phyloP scores from a whole-genome alignment of 2,113 vertebrate genomes.

The Nibea albiflora region DNA sequence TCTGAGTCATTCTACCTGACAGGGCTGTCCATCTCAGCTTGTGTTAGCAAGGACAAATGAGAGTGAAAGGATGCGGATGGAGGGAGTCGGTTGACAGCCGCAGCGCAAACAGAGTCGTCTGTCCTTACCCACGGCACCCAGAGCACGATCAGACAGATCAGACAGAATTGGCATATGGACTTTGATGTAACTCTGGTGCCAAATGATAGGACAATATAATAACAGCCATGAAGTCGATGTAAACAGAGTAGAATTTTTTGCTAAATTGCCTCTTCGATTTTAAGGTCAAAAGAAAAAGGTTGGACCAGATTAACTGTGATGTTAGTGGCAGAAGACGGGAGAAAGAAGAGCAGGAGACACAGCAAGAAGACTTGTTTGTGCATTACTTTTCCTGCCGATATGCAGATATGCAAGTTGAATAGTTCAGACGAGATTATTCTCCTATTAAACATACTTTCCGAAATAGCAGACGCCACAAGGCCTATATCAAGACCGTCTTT shows the following conservation, averaged over 20 bases:
- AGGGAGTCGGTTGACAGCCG: conserved; percentile 35
- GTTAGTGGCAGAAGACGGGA: neutral
- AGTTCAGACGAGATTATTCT: conserved; percentile 63
- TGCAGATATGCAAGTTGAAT: conserved; percentile 36
- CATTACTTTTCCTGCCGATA: conserved; percentile 3
- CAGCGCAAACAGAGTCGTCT: conserved; percentile 45
- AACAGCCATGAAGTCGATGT: conserved; percentile 10
- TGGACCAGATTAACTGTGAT: neutral
- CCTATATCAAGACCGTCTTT: conserved; percentile 47
- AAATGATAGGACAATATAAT: neutral
- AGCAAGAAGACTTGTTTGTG: conserved; percentile 1
- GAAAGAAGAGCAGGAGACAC: conserved; percentile 19
- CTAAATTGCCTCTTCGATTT: neutral
- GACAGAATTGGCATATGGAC: neutral
- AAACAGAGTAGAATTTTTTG: conserved; percentile 13
- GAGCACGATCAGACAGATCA: neutral
- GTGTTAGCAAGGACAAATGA: conserved; percentile 32
- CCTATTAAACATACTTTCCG: conserved; percentile 45
- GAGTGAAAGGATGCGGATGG: conserved; percentile 34
- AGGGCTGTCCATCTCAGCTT: conserved; percentile 45
- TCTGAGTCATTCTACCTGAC: conserved; percentile 58
- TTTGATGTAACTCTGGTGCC: conserved; percentile 5
- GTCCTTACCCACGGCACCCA: conserved; percentile 34
- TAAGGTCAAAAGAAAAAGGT: neutral
- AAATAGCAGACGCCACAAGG: conserved; percentile 22